phyloP scores from a whole-genome alignment of 2,888 invertebrate species.

The Arenicola marina region DNA sequence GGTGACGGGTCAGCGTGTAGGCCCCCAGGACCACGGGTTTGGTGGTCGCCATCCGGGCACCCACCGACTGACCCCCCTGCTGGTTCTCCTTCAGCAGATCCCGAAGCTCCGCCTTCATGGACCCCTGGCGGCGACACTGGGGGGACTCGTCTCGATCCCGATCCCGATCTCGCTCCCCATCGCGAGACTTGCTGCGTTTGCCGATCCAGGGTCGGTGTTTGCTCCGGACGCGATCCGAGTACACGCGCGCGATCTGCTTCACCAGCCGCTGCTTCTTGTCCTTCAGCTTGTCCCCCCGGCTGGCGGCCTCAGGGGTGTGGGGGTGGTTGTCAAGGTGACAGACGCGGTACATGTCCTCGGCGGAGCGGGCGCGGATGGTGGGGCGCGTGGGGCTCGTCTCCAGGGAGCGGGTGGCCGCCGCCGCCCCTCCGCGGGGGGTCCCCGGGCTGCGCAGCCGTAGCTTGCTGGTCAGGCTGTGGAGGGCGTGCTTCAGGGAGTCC shows the following conservation, averaged over 20 bases:
- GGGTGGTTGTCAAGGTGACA: constrained; percentile 1
- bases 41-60: constrained; percentile 77
- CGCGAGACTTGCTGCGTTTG: too few relatives aligned
- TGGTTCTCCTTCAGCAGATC: constrained; percentile 69
- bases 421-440: constrained; percentile 22
- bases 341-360: constrained; percentile 11
- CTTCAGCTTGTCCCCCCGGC: not conserved
- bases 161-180: not conserved
- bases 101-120: not conserved
- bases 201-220: not conserved
- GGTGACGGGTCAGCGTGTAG: constrained; percentile 21
- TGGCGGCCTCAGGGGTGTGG: not conserved
- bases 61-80: constrained; percentile 76
- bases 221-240: constrained; percentile 14
- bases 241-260: constrained; percentile 14
- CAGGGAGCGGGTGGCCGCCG: not conserved
- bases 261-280: constrained; percentile 16
- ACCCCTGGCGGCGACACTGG: not conserved
- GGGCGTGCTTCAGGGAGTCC: constrained; percentile 45
- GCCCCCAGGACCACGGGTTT: constrained; percentile 24
- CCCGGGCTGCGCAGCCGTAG: too few relatives aligned
- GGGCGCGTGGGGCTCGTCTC: constrained; percentile 12
- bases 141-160: not conserved
- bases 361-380: constrained; percentile 12
- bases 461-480: constrained; percentile 40